Conservation (phyloP, 2,888 invertebrate genomes). For the Alitta virens region DNA sequence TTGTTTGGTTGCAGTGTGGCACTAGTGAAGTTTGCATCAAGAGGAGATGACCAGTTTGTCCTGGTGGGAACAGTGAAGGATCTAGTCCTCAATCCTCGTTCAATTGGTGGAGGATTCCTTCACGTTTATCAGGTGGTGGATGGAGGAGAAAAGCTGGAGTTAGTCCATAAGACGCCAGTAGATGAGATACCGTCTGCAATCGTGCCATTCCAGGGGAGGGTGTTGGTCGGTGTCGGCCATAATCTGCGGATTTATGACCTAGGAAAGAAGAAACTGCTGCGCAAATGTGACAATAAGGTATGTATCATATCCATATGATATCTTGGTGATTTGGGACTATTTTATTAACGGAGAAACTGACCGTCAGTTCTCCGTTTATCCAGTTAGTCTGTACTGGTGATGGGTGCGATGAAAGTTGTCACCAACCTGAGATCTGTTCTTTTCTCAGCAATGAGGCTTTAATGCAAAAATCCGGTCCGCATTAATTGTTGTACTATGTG, state of each 20-base stretch:
- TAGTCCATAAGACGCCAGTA: slow-evolving; percentile 88
- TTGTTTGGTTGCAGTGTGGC: too few relatives aligned
- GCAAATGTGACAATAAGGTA: slow-evolving; percentile 95
- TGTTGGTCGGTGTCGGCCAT: slow-evolving; percentile 88
- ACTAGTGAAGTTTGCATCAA: slow-evolving; percentile 74
- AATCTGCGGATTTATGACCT: slow-evolving; percentile 92
- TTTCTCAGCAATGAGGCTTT: too few relatives aligned
- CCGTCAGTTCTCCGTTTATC: too few relatives aligned
- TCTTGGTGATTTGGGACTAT: too few relatives aligned
- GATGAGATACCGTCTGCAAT: slow-evolving; percentile 77
- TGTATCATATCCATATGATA: neutral
- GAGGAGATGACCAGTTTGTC: slow-evolving; percentile 66
- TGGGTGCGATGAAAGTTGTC: too few relatives aligned
- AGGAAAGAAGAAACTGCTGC: slow-evolving; percentile 90
- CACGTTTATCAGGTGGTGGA: slow-evolving; percentile 74
- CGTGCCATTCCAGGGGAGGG: slow-evolving; percentile 71
- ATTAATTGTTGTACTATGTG: too few relatives aligned
- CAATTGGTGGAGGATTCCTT: slow-evolving; percentile 78
- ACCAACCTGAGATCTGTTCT: too few relatives aligned
- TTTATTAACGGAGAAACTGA: too few relatives aligned
- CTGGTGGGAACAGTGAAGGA: slow-evolving; percentile 91
- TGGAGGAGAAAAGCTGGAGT: slow-evolving; percentile 80
- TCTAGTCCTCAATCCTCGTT: slow-evolving; percentile 81
- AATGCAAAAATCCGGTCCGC: too few relatives aligned
- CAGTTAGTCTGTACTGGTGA: too few relatives aligned